Evolutionary conservation across 2,113 vertebrate genomes (phyloP), one percentile per base, ranked within the genome.

Genomic region (Oreochromis spilurus): DNA sequence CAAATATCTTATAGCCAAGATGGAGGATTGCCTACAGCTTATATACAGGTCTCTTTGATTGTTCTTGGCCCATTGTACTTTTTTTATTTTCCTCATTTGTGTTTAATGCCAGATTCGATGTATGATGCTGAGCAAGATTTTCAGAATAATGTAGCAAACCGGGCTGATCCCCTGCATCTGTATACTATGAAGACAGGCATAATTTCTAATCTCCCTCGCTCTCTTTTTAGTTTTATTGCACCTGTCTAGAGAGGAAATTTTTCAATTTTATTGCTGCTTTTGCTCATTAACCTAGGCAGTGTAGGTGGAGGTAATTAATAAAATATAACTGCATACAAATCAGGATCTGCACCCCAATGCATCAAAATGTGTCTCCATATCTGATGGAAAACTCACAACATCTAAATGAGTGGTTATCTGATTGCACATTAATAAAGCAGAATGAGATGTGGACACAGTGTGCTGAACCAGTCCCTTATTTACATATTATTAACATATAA

Each of bases 401-500:
- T 11, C 7, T n/a, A 43, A 84, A 85, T 19, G 8, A 31, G 36
- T 9, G 1, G 34, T 75, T 50, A 80, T 85, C 65, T 54, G 38
- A 70, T 80, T 12, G 13, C 43, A 62, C 52, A 10, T 4, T 85
- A 88, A 88, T 77, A 38, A 83, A 88, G n/a, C 72, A 6, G 21
- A 82, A 34, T 83, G 31, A 38, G 24, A 65, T 38, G 62, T 65
- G 57, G 78, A 86, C 53, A 83, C 31, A 50, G 17, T 24, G 82
- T 83, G 79, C 84, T 78, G 34, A 84, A 34, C 26, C 6, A 29
- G 26, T 14, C 12, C 38, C 55, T 86, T 50, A 90, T 91, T 91
- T 91, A 84, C 89, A 92, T 92, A 48, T 50, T 38, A 88, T 91
- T 89, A 79, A 83, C 70, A 91, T 84, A 79, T 21, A 72, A 75